phyloP scores from a whole-genome alignment of 2,888 invertebrate species.

The Agrotis ipsilon region DNA sequence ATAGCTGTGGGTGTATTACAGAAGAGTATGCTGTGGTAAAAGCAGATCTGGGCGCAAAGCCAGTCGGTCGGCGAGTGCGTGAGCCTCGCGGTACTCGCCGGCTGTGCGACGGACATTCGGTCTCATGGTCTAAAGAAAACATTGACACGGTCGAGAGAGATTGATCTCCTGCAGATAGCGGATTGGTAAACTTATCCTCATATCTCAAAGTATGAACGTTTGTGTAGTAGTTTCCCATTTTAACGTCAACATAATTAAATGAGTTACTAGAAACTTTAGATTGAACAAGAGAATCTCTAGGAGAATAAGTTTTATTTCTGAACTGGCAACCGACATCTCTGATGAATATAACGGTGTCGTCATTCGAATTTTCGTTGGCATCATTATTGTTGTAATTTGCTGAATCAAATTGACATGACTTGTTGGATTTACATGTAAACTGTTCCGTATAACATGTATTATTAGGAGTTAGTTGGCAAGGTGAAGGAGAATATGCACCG shows the following conservation, averaged over 20 bases:
- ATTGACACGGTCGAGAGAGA: conserved; percentile 71
- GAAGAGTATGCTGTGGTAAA: conserved; percentile 71
- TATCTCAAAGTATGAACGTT: conserved; percentile 77
- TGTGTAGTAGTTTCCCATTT: conserved; percentile 72
- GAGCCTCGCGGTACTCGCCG: conserved; percentile 45
- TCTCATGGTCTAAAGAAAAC: conserved; percentile 73
- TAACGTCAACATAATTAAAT: conserved; percentile 71
- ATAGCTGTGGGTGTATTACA: conserved; percentile 17
- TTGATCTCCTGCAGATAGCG: conserved; percentile 67
- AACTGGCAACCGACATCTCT: conserved; percentile 88
- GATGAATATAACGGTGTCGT: conserved; percentile 80
- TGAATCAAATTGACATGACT: conserved; percentile 82
- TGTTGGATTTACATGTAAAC: conserved; percentile 71
- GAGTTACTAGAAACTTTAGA: conserved; percentile 76
- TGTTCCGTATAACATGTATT: conserved; percentile 54
- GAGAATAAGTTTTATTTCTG: conserved; percentile 71
- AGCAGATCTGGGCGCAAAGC: conserved; percentile 71
- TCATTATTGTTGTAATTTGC: conserved; percentile 61
- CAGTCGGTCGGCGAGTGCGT: conserved; percentile 56
- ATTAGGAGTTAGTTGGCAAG: conserved; percentile 63
- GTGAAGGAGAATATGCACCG: conserved; percentile 68
- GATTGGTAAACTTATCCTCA: conserved; percentile 80
- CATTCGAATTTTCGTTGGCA: conserved; percentile 62
- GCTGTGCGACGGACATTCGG: conserved; percentile 75
- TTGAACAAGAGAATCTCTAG: conserved; percentile 69